These are phyloP conservation scores for Petroica traversi DNA, from an alignment of 2,113 vertebrate genomes.

Conservation along the genomic window DNA sequence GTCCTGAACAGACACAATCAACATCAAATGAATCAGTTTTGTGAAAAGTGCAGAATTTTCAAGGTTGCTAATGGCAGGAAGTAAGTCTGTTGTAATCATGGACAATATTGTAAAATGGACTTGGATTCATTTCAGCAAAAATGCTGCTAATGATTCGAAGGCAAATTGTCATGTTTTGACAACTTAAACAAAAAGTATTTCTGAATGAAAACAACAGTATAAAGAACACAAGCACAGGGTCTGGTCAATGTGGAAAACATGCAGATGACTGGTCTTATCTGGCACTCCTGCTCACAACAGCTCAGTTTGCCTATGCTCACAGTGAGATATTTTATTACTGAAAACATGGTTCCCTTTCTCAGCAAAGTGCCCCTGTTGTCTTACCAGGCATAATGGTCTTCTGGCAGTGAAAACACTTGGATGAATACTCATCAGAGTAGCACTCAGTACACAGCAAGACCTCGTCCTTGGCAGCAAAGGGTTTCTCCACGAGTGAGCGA, in stretches of 20 bases:
- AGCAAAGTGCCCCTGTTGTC: neutral
- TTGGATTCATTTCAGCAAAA: neutral
- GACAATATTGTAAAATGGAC: neutral
- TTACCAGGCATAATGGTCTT: slow-evolving; percentile 84
- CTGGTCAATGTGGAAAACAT: neutral
- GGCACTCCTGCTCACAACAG: neutral
- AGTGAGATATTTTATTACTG: rapidly evolving
- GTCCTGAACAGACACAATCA: neutral
- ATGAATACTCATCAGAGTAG: slow-evolving; percentile 79
- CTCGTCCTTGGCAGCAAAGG: slow-evolving; percentile 80
- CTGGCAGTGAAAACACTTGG: slow-evolving; percentile 81
- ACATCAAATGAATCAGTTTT: neutral
- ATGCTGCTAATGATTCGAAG: neutral
- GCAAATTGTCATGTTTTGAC: neutral
- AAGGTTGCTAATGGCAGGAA: neutral
- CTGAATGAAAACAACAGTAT: neutral
- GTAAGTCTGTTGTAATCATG: neutral
- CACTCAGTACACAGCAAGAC: slow-evolving; percentile 79
- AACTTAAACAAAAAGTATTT: neutral
- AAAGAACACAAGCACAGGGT: neutral
- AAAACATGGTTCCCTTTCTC: neutral
- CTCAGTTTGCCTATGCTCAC: neutral
- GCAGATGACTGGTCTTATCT: neutral
- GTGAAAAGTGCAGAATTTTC: neutral
- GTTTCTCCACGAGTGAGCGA: slow-evolving; percentile 77